Base-by-base conservation (phyloP, 2,113 vertebrate genomes). In the Galeopterus variegatus region DNA sequence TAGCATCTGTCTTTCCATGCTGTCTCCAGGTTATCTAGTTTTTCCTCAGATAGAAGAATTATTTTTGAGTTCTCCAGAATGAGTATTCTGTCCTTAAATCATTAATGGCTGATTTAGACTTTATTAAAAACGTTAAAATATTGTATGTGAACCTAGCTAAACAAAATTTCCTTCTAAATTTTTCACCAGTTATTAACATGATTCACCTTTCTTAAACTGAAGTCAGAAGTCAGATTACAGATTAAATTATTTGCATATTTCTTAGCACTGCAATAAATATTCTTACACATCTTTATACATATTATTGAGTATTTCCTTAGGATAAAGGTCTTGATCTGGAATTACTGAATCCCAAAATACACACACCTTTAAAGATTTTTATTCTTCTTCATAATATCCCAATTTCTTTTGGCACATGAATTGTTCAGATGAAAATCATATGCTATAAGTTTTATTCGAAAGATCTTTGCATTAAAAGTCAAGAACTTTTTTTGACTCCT, bases 171-270 rank as follows among this genome's bases (percentile, higher is more conserved):
- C 81, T 76, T 88, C 76, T 70, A 70, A 31, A 72, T 14, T 75
- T 50, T 52, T 88, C 21, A 76, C 18, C 11, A 73, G 11, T 60
- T 86, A 62, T 60, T 82, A 62, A 79, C 10, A 19, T 52, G 14
- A 86, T 65, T 54, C 2, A 58, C 5, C 33, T 86, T 96, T 90
- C 9, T 94, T 76, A 90, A 93, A 75, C 26, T 81, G 26, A 90
- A 94, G 50, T 64, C 41, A 69, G 26, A 88, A 90, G 50, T 62
- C n/a, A 73, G 23, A 81, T n/a, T 75, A 69, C 4, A 80, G 28
- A 82, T 64, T 45, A 81, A 82, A 17, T 10, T 56, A 24, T 54
- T 90, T 60, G 36, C 21, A 5, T 56, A 8, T 83, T 92, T 94
- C 41, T 69, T 28, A 64, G 50, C 26, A 92, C 1, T 82, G 14